phyloP scores from a whole-genome alignment of 2,113 vertebrate genomes.

The Thunnus maccoyii region DNA sequence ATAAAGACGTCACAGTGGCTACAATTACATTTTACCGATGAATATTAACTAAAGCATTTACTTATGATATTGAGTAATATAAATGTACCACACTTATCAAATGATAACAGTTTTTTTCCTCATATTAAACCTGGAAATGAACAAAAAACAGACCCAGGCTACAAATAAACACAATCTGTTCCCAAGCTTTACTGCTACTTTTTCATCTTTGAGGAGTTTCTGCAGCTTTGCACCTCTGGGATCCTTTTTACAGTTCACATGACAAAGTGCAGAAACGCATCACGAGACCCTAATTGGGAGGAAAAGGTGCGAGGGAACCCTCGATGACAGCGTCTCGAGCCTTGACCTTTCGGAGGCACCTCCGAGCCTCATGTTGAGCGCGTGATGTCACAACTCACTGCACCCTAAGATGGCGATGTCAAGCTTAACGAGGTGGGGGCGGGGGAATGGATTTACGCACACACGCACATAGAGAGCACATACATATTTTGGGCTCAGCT shows the following conservation, averaged over 20 bases:
- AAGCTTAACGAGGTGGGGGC: background rate
- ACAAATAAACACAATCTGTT: background rate
- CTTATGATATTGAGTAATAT: too few relatives aligned
- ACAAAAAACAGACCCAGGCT: background rate
- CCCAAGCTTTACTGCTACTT: background rate
- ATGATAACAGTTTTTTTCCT: background rate
- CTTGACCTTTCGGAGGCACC: background rate
- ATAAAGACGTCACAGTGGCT: constrained; percentile 2
- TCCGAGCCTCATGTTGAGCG: constrained; percentile 39
- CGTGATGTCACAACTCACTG: constrained; percentile 54
- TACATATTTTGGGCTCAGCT: constrained; percentile 6
- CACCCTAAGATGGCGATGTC: background rate
- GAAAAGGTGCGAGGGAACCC: constrained; percentile 20
- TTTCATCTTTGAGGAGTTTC: background rate
- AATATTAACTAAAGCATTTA: too few relatives aligned
- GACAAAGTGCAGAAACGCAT: constrained; percentile 23
- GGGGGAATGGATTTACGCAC: background rate
- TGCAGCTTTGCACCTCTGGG: background rate
- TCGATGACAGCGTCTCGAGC: background rate
- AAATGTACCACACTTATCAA: too few relatives aligned
- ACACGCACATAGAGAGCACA: too few relatives aligned
- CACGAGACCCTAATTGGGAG: constrained; percentile 37
- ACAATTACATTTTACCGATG: background rate
- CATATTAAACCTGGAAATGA: too few relatives aligned
- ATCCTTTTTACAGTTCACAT: background rate